A percentile compares a stretch with the other conserved stretches of the same genome.
Conservation (phyloP, 2,113 vertebrate species). For the Cyphotilapia sp. region DNA sequence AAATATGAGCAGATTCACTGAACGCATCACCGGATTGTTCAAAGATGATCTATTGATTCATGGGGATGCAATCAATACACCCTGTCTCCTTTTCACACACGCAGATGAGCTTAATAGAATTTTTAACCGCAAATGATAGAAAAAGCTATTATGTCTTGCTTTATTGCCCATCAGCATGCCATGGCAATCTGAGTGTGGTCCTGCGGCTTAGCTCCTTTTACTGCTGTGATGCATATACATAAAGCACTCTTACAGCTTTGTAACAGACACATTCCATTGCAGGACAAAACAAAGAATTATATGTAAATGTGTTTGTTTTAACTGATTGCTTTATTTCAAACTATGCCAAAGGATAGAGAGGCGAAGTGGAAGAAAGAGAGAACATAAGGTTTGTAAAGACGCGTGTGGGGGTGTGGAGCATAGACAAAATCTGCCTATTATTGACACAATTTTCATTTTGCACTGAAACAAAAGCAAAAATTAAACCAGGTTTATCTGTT, state of each 20-base stretch:
- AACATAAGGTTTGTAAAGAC: rapidly evolving
- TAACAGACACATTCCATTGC: not conserved
- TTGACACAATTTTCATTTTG: not conserved
- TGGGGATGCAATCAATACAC: not conserved
- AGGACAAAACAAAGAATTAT: not conserved
- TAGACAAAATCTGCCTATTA: not conserved
- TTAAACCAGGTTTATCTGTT: not conserved
- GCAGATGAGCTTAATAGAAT: not conserved
- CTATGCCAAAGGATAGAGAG: not conserved
- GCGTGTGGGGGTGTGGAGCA: not conserved
- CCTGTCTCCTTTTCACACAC: not conserved
- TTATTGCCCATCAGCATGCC: not conserved
- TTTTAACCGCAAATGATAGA: not conserved
- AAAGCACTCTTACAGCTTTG: not conserved
- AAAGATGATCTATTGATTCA: not conserved
- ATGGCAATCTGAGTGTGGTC: not conserved
- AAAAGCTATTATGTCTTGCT: not conserved
- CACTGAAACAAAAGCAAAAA: not conserved
- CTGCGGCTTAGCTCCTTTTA: not conserved
- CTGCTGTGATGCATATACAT: not conserved
- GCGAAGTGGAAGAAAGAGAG: not conserved
- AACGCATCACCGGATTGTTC: not conserved
- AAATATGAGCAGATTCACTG: not conserved
- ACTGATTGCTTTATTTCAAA: not conserved
- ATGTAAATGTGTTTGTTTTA: not conserved